These are phyloP conservation scores for Volucella inflata DNA, from an alignment of 2,888 invertebrate species.

Conservation along the genomic window DNA sequence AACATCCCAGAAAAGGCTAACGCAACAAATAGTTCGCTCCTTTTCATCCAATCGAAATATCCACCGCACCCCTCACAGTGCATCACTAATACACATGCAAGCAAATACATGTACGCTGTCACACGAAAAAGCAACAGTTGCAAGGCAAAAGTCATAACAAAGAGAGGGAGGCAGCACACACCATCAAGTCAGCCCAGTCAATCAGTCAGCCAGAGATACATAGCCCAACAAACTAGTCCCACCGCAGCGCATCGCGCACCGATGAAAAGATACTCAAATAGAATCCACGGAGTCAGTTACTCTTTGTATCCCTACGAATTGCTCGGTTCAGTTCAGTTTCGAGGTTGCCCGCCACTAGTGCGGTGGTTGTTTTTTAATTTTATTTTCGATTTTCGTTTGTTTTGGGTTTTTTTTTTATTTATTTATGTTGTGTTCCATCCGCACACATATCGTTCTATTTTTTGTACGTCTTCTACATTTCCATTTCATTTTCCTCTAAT, in stretches of 20 bases:
- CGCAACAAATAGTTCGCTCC: conserved; percentile 53
- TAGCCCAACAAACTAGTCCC: conserved; percentile 67
- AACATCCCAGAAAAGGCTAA: conserved; percentile 62
- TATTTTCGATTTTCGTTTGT: conserved; percentile 68
- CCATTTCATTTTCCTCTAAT: conserved; percentile 37
- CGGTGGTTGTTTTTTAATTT: conserved; percentile 75
- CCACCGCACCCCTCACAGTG: too few relatives aligned
- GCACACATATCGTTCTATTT: conserved; percentile 6
- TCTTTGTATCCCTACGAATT: conserved; percentile 69
- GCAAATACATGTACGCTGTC: neutral
- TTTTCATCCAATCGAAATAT: conserved; percentile 20
- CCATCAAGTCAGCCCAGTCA: conserved; percentile 40
- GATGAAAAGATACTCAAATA: conserved; percentile 52
- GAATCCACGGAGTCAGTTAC: conserved; percentile 18
- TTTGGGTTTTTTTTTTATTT: conserved; percentile 46
- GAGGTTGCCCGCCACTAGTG: conserved; percentile 74
- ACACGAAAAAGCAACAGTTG: conserved; percentile 66
- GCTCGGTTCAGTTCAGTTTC: conserved; percentile 73
- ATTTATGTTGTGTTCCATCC: conserved; percentile 23
- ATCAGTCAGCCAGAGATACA: conserved; percentile 69
- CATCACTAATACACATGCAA: too few relatives aligned
- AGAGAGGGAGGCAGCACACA: conserved; percentile 41
- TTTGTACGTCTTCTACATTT: neutral
- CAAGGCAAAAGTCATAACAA: conserved; percentile 19
- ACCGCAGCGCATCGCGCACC: conserved; percentile 59